A percentile compares a stretch with the other conserved stretches of the same genome.
phyloP scores from a whole-genome alignment of 2,888 invertebrate genomes.

The Chrysolina haemoptera region DNA sequence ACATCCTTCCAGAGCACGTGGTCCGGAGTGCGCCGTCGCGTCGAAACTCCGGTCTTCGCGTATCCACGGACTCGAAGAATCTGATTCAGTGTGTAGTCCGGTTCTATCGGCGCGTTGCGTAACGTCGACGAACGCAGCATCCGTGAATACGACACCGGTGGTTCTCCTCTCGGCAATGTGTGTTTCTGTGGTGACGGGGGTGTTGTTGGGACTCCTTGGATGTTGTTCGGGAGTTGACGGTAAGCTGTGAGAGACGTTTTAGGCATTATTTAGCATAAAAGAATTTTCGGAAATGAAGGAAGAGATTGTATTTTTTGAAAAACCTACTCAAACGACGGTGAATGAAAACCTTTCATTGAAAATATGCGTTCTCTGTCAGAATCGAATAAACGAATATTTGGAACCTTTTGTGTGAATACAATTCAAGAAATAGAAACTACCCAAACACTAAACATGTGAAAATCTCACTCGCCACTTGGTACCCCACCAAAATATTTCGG shows the following conservation, averaged over 20 bases:
- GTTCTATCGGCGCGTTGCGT: slow-evolving; percentile 37
- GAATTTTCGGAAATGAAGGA: too few relatives aligned
- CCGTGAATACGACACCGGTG: background rate
- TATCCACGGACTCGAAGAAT: slow-evolving; percentile 33
- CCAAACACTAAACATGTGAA: too few relatives aligned
- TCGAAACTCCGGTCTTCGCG: slow-evolving; percentile 2
- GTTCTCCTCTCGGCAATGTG: slow-evolving; percentile 7
- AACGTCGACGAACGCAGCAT: background rate
- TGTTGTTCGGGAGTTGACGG: slow-evolving; percentile 10
- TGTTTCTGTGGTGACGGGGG: slow-evolving; percentile 6
- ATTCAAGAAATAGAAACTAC: too few relatives aligned
- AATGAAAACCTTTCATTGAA: too few relatives aligned
- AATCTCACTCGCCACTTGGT: too few relatives aligned
- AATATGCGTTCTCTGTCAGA: too few relatives aligned
- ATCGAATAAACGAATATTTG: too few relatives aligned
- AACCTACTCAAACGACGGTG: too few relatives aligned
- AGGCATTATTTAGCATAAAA: background rate
- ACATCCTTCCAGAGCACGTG: background rate
- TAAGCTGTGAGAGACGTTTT: background rate
- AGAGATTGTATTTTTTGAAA: too few relatives aligned
- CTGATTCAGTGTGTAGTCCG: slow-evolving; percentile 53
- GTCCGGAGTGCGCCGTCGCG: background rate
- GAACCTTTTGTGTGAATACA: too few relatives aligned
- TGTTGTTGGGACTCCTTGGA: slow-evolving; percentile 1
- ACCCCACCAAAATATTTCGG: too few relatives aligned